These are phyloP conservation scores for Cataglyphis albicans DNA, from an alignment of 2,888 invertebrate species.

Conservation along the genomic window DNA sequence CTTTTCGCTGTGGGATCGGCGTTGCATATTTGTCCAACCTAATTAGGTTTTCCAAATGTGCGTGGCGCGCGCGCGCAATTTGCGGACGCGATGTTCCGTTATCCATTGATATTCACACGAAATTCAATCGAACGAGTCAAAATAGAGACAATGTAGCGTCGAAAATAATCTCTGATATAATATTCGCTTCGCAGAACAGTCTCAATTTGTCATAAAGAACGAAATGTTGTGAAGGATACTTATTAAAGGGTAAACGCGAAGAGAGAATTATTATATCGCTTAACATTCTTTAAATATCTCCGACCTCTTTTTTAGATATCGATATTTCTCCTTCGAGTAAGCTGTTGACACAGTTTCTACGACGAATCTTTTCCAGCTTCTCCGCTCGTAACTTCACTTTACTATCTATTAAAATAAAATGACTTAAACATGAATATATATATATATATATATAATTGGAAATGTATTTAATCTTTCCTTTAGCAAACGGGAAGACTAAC, in stretches of 20 bases:
- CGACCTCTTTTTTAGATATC: not conserved
- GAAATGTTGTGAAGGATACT: not conserved
- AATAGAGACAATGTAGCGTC: not conserved
- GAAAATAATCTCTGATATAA: not conserved
- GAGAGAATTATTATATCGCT: not conserved
- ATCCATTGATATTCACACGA: slow-evolving; percentile 56
- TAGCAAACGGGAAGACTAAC: not conserved
- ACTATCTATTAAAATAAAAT: slow-evolving; percentile 15
- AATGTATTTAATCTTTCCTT: not conserved
- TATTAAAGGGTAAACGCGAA: not conserved
- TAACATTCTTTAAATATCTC: slow-evolving; percentile 13
- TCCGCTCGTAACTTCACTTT: not conserved
- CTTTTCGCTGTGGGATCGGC: slow-evolving; percentile 71
- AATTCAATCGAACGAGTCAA: slow-evolving; percentile 32
- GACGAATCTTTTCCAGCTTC: not conserved
- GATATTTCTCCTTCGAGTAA: not conserved
- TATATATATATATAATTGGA: not conserved
- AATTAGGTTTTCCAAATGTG: slow-evolving; percentile 79
- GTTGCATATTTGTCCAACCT: slow-evolving; percentile 69
- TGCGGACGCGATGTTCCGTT: slow-evolving; percentile 63
- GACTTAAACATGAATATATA: not conserved
- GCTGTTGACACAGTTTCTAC: not conserved
- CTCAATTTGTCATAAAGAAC: not conserved
- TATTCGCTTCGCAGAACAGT: not conserved
- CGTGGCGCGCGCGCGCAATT: slow-evolving; percentile 69